phyloP scores from a whole-genome alignment of 2,797 vertebrate genomes.

The Rhynchotus rufescens region DNA sequence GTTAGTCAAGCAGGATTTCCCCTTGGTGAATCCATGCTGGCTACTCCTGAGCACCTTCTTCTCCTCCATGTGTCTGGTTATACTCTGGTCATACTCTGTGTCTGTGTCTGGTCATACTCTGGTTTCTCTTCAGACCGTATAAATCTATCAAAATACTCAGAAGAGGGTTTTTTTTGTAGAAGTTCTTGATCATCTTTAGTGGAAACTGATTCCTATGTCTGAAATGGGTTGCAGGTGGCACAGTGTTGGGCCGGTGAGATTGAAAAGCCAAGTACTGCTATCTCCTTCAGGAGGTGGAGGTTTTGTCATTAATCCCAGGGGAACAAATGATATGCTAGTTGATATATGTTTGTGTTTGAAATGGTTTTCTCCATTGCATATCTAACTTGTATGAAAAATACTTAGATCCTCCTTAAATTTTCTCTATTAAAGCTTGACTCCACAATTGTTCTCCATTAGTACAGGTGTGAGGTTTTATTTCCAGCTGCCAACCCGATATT shows the following conservation, averaged over 20 bases:
- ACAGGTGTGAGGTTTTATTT: slow-evolving; percentile 13
- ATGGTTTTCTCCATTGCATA: not conserved
- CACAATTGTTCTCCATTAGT: slow-evolving; percentile 9
- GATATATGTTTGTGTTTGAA: not conserved
- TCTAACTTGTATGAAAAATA: not conserved
- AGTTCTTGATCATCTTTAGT: not conserved
- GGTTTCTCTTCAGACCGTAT: too few relatives aligned
- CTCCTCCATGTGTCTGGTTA: too few relatives aligned
- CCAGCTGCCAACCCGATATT: slow-evolving; percentile 24
- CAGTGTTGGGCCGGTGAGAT: not conserved
- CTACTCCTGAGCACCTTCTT: too few relatives aligned
- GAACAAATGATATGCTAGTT: not conserved
- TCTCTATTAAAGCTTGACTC: not conserved
- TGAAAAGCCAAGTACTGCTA: not conserved
- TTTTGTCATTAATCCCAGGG: not conserved
- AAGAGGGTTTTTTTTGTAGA: not conserved
- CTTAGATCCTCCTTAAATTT: not conserved
- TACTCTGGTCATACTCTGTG: too few relatives aligned
- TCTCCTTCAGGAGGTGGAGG: not conserved
- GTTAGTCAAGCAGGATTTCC: too few relatives aligned
- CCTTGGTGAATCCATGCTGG: too few relatives aligned
- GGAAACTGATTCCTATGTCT: not conserved
- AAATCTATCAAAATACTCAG: not conserved
- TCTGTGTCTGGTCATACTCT: too few relatives aligned
- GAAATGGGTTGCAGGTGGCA: not conserved